Conservation (phyloP, 2,888 invertebrate species). For the Marasmarcha lunaedactyla region DNA sequence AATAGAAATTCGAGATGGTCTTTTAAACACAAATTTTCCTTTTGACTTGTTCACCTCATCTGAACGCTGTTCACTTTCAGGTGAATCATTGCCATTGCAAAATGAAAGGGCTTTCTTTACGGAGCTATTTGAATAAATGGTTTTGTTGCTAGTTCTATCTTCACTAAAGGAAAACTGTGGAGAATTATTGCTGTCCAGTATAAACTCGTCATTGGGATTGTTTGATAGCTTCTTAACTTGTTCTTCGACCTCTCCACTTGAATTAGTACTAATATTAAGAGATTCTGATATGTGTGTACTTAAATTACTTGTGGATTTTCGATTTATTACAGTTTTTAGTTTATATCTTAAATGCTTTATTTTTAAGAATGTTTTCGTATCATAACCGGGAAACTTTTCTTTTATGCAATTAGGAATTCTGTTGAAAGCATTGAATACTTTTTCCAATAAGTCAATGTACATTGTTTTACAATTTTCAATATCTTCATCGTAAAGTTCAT, state of each 20-base stretch:
- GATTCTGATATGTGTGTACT: constrained; percentile 18
- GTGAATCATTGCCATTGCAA: constrained; percentile 32
- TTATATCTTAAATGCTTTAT: constrained; percentile 70
- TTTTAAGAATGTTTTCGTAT: constrained; percentile 63
- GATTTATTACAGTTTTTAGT: constrained; percentile 55
- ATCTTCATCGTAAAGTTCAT: constrained; percentile 20
- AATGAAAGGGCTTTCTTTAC: constrained; percentile 37
- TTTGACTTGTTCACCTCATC: constrained; percentile 31
- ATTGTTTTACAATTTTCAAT: constrained; percentile 53
- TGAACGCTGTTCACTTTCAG: constrained; percentile 24
- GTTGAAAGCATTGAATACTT: constrained; percentile 72
- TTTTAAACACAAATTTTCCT: constrained; percentile 56
- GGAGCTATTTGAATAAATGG: constrained; percentile 31
- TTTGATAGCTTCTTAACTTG: constrained; percentile 20
- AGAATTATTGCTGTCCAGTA: constrained; percentile 20
- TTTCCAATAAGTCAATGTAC: constrained; percentile 73
- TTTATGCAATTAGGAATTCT: constrained; percentile 73
- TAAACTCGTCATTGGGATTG: constrained; percentile 30
- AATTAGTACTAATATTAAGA: constrained; percentile 7
- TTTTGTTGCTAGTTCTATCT: constrained; percentile 23
- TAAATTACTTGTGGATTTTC: constrained; percentile 34
- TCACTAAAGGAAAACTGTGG: background rate
- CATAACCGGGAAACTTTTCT: constrained; percentile 72
- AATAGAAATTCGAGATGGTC: constrained; percentile 34
- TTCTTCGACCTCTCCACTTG: constrained; percentile 21